These are phyloP conservation scores for Drosophila bocki DNA, from an alignment of 1,140 invertebrate genomes.

Conservation along the genomic window DNA sequence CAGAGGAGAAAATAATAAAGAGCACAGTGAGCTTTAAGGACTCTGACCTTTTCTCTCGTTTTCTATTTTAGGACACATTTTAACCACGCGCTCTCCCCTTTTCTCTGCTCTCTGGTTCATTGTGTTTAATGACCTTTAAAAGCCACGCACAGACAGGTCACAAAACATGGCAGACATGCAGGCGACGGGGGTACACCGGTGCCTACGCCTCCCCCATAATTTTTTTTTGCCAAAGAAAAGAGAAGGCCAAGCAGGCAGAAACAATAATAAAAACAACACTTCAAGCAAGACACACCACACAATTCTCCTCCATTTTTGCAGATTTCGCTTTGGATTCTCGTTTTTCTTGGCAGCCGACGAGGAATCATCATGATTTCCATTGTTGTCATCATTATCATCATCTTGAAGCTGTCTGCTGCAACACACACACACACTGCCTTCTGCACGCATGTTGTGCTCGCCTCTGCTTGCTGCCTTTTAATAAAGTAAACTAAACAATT, in stretches of 20 bases:
- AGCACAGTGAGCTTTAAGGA: conserved; percentile 64
- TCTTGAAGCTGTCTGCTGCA: conserved; percentile 57
- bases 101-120: conserved; percentile 33
- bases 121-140: conserved; percentile 81
- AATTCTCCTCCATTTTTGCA: conserved; percentile 43
- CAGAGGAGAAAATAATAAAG: background rate
- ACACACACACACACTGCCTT: conserved; percentile 17
- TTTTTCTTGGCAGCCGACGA: conserved; percentile 48
- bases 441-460: conserved; percentile 60
- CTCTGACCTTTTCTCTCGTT: conserved; percentile 71
- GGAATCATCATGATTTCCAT: conserved; percentile 35
- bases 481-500: conserved; percentile 84
- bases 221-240: conserved; percentile 15
- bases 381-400: conserved; percentile 68
- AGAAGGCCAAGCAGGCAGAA: conserved; percentile 34
- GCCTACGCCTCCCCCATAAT: conserved; percentile 18
- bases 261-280: conserved; percentile 44
- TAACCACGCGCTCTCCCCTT: background rate
- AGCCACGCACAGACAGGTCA: conserved; percentile 79
- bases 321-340: conserved; percentile 52
- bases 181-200: conserved; percentile 23
- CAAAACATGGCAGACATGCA: conserved; percentile 48
- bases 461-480: conserved; percentile 65
- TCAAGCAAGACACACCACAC: conserved; percentile 32
- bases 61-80: conserved; percentile 68